These are phyloP conservation scores for Rhogogaster chlorosoma DNA, from an alignment of 2,888 invertebrate species.

Conservation along the genomic window DNA sequence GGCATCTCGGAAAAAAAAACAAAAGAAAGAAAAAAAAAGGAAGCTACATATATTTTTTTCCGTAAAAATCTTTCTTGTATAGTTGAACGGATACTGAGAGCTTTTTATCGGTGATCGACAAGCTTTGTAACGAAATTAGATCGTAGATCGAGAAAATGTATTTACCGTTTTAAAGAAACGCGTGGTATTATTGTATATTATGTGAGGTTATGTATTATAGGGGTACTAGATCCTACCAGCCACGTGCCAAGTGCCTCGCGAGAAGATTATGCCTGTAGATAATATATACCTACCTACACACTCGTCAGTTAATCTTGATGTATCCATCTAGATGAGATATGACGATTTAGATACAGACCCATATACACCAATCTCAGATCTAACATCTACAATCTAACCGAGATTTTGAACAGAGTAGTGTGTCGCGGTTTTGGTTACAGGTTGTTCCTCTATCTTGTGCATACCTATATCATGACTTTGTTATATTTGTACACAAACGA, in stretches of 20 bases:
- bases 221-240: conserved; percentile 35
- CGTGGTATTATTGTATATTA: conserved; percentile 1
- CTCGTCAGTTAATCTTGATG: conserved; percentile 73
- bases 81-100: background rate
- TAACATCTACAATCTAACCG: conserved; percentile 71
- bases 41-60: background rate
- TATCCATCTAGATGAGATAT: conserved; percentile 76
- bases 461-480: background rate
- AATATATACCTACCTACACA: conserved; percentile 59
- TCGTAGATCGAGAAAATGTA: background rate
- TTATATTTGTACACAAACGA: background rate
- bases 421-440: conserved; percentile 36
- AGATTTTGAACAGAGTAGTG: conserved; percentile 55
- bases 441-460: conserved; percentile 6
- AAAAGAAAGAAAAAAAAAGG: background rate
- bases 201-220: background rate
- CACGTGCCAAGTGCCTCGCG: conserved; percentile 64
- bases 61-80: background rate
- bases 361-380: conserved; percentile 66
- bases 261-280: conserved; percentile 64
- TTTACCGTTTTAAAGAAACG: background rate
- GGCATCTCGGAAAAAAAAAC: background rate
- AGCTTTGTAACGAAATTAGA: background rate
- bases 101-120: background rate
- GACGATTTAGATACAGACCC: conserved; percentile 73